Base-by-base conservation (phyloP, 2,888 invertebrate genomes). In the Cryptophagus acutangulus region DNA sequence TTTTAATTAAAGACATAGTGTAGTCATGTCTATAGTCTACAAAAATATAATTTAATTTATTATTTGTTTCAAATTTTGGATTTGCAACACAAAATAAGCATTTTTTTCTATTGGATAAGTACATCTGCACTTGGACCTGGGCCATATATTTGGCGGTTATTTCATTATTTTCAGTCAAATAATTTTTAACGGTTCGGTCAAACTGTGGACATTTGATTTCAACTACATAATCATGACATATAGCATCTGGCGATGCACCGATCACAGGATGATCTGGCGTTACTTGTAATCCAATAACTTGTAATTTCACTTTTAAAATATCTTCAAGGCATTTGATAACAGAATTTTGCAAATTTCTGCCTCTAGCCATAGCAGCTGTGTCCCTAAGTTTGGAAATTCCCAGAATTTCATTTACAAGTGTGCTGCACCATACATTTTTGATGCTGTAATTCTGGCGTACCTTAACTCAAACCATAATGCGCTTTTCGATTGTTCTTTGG, bases 371-470 rank as follows among this genome's bases (percentile, higher is more conserved):
- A 10, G 45, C 42, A 12, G 35, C 33, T 29, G 36, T 42, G 24
- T 42, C 42, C 12, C 20, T 10, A 54, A 39, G n/a, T 51, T 51
- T 5, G 51, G 53, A 14, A 18, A 36, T 45, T 56, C 50, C 40
- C 25, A 39, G 15, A 17, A 37, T 34, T 14, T 3, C 17, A 10
- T 31, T 35, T 10, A 39, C 36, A 17, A 41, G 4, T 51, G 38
- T 49, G 55, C 57, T 0, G 55, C 16, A 46, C 61, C 58, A 55
- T 39, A 56, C 9, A 56, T 55, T 40, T 33, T 29, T 12, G 62
- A 61, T 35, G 62, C 62, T 17, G 60, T 62, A 1, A 63, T 36
- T 9, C 60, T 36, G 33, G 57, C 59, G 52, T 61, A 62, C 31
- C 62, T 46, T 9, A 60, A 38, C 45, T 63, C 57, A 39, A 46